Evolutionary conservation across 2,888 invertebrate species (phyloP), one percentile per base, ranked within the genome.

Genomic region (Apomyelois bistriatella): DNA sequence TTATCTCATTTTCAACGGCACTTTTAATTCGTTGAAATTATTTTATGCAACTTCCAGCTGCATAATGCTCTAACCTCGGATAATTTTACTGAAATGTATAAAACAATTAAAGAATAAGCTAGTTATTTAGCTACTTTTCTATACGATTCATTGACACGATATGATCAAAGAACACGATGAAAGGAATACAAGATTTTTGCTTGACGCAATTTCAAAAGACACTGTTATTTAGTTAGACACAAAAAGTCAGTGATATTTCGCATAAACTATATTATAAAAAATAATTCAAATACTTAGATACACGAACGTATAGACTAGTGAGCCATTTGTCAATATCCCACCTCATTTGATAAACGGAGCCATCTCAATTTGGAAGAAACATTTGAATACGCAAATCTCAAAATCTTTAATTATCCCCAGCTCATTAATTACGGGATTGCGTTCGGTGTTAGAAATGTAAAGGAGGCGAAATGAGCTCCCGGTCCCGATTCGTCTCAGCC

Each of bases 381-480:
- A 43, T 43, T 58, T 58, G 37, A 48, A 28, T 48, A 17, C 48
- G 30, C 64, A 74, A 79, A 76, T 73, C 72, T 74, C 77, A 64
- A 74, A 79, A 76, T 73, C 72, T 74, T 77, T 79, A 78, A 80
- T 82, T 77, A 79, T 76, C 66, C 67, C 58, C 54, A 61, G 63
- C 60, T 75, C 79, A 79, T 82, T 83, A 82, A 82, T 81, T 78
- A 79, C 73, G 62, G 75, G 76, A 80, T 76, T 76, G 74, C 66
- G 67, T 66, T 9, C 60, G 65, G 69, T 70, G 82, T 82, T 81
- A 78, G 79, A 81, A 84, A 84, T 85, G 81, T 85, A 82, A 85
- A 85, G 76, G 74, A 79, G 82, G 60, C 74, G 74, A 78, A 83
- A 84, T 83, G 79, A 84, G 80, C 76, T 79, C 77, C 72, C 66